Conservation (phyloP, 2,113 vertebrate species). For the Pogona vitticeps region DNA sequence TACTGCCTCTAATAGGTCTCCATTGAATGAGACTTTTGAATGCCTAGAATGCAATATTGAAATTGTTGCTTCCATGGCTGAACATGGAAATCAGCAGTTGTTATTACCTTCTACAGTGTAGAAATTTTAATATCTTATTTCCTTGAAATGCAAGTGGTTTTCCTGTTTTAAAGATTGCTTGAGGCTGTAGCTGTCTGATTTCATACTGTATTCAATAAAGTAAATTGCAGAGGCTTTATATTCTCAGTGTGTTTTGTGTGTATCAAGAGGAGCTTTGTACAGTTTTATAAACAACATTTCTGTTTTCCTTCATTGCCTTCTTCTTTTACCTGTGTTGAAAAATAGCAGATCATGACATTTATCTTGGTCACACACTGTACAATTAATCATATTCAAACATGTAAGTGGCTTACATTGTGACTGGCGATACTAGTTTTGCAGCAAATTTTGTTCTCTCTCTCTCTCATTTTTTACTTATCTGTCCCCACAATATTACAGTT, state of each 20-base stretch:
- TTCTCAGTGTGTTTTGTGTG: constrained; percentile 55
- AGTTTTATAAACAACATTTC: neutral
- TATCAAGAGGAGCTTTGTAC: constrained; percentile 23
- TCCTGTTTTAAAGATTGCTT: constrained; percentile 58
- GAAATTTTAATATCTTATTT: constrained; percentile 75
- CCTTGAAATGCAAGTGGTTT: constrained; percentile 70
- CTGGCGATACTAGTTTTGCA: neutral
- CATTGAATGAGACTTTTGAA: constrained; percentile 66
- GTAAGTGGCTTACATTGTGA: constrained; percentile 18
- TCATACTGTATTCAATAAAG: constrained; percentile 79
- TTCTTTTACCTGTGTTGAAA: neutral
- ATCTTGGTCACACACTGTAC: neutral
- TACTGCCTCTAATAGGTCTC: constrained; percentile 53
- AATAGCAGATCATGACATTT: neutral
- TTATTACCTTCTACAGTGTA: constrained; percentile 80
- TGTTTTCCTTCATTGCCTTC: neutral
- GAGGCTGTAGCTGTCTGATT: constrained; percentile 71
- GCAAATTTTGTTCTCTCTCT: neutral
- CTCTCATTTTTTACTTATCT: neutral
- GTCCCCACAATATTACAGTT: constrained; percentile 7
- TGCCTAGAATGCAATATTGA: constrained; percentile 50
- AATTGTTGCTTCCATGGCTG: constrained; percentile 53
- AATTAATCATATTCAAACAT: constrained; percentile 30
- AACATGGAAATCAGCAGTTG: constrained; percentile 70
- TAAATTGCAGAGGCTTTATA: constrained; percentile 58